These are phyloP conservation scores for Steinernema khuongi DNA, from an alignment of 1,140 invertebrate species.

Conservation along the genomic window DNA sequence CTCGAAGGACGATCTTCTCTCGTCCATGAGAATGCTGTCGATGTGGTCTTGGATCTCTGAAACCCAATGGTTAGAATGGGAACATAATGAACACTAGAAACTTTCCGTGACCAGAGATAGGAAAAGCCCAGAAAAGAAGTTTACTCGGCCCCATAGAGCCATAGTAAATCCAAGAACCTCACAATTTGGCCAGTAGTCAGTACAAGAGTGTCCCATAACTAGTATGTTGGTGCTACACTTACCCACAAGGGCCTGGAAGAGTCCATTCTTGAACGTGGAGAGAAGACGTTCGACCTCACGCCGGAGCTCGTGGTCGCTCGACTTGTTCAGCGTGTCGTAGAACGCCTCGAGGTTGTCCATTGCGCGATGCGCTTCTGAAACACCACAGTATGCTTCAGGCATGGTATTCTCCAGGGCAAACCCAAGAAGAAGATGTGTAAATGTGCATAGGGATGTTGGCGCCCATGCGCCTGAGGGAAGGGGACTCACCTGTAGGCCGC, in stretches of 20 bases:
- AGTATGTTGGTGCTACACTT: conserved; percentile 64
- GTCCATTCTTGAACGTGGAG: conserved; percentile 88
- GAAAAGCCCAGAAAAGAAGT: too few relatives aligned
- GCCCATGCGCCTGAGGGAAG: too few relatives aligned
- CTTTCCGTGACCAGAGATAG: too few relatives aligned
- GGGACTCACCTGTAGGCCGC: background rate
- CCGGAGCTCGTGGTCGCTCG: conserved; percentile 84
- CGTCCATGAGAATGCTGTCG: background rate
- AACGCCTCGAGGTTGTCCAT: conserved; percentile 94
- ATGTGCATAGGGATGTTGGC: too few relatives aligned
- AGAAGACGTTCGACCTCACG: conserved; percentile 93
- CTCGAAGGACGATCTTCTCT: background rate
- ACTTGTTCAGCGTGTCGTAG: conserved; percentile 80
- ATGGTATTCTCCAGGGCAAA: too few relatives aligned
- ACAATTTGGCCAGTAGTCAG: too few relatives aligned
- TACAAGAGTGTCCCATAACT: too few relatives aligned
- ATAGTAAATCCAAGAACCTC: too few relatives aligned
- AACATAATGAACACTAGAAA: too few relatives aligned
- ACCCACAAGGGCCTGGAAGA: conserved; percentile 94
- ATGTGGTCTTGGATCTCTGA: conserved; percentile 2
- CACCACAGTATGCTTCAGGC: background rate
- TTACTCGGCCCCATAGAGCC: too few relatives aligned
- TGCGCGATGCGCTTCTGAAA: conserved; percentile 87
- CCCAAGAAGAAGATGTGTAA: too few relatives aligned
- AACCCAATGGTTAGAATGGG: too few relatives aligned